A percentile compares a stretch with the other conserved stretches of the same genome.
phyloP scores from a whole-genome alignment of 2,888 invertebrate species.

The Drosophila testacea region DNA sequence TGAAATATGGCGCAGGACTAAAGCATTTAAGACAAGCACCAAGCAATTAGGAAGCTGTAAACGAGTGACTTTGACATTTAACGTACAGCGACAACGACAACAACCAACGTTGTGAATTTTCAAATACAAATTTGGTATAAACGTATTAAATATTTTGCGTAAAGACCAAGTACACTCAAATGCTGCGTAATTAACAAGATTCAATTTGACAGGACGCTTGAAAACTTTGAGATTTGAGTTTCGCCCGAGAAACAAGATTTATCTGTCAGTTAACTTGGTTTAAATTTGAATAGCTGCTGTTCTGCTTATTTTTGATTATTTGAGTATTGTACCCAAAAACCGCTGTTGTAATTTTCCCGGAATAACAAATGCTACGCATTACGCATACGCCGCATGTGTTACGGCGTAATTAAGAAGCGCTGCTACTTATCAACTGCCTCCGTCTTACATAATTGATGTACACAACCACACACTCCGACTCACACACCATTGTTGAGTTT shows the following conservation, averaged over 20 bases:
- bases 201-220: slow-evolving; percentile 16
- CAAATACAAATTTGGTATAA: slow-evolving; percentile 34
- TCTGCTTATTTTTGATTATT: slow-evolving; percentile 8
- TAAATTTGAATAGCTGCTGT: slow-evolving; percentile 5
- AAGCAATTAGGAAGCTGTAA: slow-evolving; percentile 5
- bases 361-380: slow-evolving; percentile 33
- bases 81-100: slow-evolving; percentile 12
- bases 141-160: slow-evolving; percentile 15
- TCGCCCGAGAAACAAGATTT: not conserved
- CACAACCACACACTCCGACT: not conserved
- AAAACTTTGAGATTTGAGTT: slow-evolving; percentile 9
- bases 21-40: not conserved
- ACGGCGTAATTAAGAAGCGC: slow-evolving; percentile 43
- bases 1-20: not conserved
- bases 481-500: slow-evolving; percentile 12
- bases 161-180: slow-evolving; percentile 13
- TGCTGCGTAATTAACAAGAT: slow-evolving; percentile 34
- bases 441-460: slow-evolving; percentile 62
- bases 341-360: not conserved
- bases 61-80: slow-evolving; percentile 24
- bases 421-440: slow-evolving; percentile 20
- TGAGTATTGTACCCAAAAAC: not conserved
- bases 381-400: slow-evolving; percentile 48
- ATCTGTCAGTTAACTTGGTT: slow-evolving; percentile 7
- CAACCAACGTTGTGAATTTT: slow-evolving; percentile 8